Conservation (phyloP, 2,797 vertebrate genomes). For the Mustela erminea region DNA sequence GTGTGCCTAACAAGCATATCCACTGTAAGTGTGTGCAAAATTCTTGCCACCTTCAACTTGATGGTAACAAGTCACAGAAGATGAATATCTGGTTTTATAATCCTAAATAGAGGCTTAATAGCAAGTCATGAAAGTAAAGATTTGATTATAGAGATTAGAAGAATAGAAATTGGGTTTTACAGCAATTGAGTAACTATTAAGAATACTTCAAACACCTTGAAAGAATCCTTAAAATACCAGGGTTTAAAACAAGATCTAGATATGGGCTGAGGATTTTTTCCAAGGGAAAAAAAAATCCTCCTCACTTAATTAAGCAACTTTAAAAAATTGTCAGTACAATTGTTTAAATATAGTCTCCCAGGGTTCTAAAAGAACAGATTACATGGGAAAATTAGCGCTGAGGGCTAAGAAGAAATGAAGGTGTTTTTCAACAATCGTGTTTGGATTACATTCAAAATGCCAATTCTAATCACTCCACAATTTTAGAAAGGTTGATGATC, state of each 20-base stretch:
- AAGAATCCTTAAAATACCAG: conserved; percentile 75
- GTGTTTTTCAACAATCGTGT: conserved; percentile 58
- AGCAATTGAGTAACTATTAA: conserved; percentile 77
- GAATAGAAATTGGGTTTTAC: conserved; percentile 76
- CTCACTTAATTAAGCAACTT: conserved; percentile 78
- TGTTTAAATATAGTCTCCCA: conserved; percentile 71
- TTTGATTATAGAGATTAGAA: conserved; percentile 80
- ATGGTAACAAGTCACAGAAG: conserved; percentile 57
- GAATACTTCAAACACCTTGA: conserved; percentile 76
- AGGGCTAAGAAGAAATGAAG: conserved; percentile 71
- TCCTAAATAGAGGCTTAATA: conserved; percentile 72
- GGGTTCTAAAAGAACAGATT: conserved; percentile 73
- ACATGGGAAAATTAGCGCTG: conserved; percentile 50
- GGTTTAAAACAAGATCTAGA: conserved; percentile 74
- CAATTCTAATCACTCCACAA: conserved; percentile 56
- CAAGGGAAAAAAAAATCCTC: conserved; percentile 57
- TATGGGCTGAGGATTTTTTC: conserved; percentile 68
- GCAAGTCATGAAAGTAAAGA: conserved; percentile 74
- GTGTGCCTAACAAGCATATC: neutral
- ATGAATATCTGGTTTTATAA: conserved; percentile 64
- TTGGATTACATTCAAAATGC: conserved; percentile 73
- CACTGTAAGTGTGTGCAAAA: neutral
- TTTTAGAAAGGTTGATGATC: conserved; percentile 60
- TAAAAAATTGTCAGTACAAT: conserved; percentile 53
- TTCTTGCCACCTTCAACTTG: neutral